phyloP scores from a whole-genome alignment of 2,888 invertebrate species.

The Pherbina coryleti region DNA sequence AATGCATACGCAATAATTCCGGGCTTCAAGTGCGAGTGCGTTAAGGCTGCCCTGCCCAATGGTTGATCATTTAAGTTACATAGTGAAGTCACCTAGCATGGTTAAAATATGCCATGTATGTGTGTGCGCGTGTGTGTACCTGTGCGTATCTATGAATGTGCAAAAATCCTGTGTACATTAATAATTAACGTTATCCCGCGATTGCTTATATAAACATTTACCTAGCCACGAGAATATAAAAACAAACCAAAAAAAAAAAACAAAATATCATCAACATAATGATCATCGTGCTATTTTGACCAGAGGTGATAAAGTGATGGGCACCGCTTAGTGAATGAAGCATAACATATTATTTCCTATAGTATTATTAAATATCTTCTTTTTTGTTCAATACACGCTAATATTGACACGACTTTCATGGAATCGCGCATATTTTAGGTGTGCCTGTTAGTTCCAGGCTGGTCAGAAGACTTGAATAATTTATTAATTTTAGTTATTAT shows the following conservation, averaged over 20 bases:
- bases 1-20: not conserved
- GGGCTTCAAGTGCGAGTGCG: not conserved
- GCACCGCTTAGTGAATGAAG: not conserved
- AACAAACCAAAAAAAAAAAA: not conserved
- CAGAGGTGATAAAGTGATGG: not conserved
- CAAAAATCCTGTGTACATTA: conserved; percentile 29
- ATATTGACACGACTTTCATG: too few relatives aligned
- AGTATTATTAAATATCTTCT: not conserved
- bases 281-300: not conserved
- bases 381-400: too few relatives aligned
- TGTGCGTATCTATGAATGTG: not conserved
- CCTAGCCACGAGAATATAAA: not conserved
- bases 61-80: not conserved
- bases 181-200: conserved; percentile 37
- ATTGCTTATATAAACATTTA: conserved; percentile 35
- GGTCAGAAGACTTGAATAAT: too few relatives aligned
- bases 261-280: not conserved
- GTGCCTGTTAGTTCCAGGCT: too few relatives aligned
- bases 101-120: not conserved
- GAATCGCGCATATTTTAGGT: too few relatives aligned
- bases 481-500: too few relatives aligned
- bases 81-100: not conserved
- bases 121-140: not conserved
- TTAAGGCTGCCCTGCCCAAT: not conserved
- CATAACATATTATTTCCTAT: not conserved